A percentile compares a stretch with the other conserved stretches of the same genome.
Evolutionary conservation across 1,140 invertebrate genomes (phyloP).

Genomic region (Coelopa frigida): DNA sequence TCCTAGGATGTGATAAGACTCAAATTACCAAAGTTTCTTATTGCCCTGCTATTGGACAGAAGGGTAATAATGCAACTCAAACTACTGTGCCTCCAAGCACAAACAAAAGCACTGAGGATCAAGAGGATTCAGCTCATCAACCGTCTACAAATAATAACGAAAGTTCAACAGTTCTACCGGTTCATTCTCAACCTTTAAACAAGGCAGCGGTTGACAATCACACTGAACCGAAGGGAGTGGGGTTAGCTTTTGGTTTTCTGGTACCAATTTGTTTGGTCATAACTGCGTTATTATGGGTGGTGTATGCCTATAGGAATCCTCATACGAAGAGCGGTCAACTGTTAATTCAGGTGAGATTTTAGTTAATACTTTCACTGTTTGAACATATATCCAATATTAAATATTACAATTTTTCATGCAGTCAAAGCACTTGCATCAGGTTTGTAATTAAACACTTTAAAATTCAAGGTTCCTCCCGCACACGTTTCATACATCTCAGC

Average conservation of each 20-base stretch:
- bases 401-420: conserved; percentile 26
- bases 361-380: background rate
- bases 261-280: conserved; percentile 40
- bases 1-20: conserved; percentile 53
- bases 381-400: conserved; percentile 8
- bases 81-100: no score
- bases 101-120: background rate
- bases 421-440: conserved; percentile 43
- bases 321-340: conserved; percentile 91
- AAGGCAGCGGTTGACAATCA: conserved; percentile 8
- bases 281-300: conserved; percentile 62
- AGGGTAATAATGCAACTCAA: conserved; percentile 33
- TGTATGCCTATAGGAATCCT: conserved; percentile 93
- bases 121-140: background rate
- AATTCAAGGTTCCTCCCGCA: background rate
- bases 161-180: background rate
- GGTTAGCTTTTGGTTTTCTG: conserved; percentile 36
- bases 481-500: no score
- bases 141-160: conserved; percentile 7
- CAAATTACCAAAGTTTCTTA: conserved; percentile 42
- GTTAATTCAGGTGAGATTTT: conserved; percentile 77
- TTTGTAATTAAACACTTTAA: conserved; percentile 20
- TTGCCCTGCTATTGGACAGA: conserved; percentile 45
- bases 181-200: conserved; percentile 1
- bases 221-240: conserved; percentile 25